Conservation (phyloP, 1,140 invertebrate genomes). For the Condylostylus longicornis region DNA sequence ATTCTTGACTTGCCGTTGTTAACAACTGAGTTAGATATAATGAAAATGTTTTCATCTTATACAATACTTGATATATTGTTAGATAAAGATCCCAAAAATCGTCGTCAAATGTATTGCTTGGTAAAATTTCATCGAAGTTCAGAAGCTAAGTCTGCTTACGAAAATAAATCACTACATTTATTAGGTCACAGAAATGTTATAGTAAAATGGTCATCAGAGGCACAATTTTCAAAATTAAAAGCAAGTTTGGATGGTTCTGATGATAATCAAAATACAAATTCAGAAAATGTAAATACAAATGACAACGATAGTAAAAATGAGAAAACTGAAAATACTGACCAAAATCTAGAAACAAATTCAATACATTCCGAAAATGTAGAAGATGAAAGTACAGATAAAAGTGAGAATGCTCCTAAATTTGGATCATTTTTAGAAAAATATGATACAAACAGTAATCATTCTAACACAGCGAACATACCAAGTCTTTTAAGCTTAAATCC, state of each 20-base stretch:
- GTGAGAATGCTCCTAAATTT: not conserved
- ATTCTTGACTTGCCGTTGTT: slow-evolving; percentile 56
- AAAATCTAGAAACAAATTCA: slow-evolving; percentile 3
- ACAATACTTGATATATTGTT: slow-evolving; percentile 54
- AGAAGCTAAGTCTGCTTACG: slow-evolving; percentile 46
- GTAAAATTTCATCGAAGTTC: slow-evolving; percentile 55
- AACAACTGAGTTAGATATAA: slow-evolving; percentile 60
- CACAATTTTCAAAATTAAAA: too few species aligned
- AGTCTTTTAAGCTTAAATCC: not conserved
- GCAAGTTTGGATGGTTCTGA: not conserved
- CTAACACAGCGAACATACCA: not conserved
- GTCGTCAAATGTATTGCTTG: slow-evolving; percentile 45
- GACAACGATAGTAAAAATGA: slow-evolving; percentile 3
- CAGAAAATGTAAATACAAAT: slow-evolving; percentile 12
- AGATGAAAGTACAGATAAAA: not conserved
- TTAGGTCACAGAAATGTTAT: slow-evolving; percentile 41
- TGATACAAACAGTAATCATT: not conserved
- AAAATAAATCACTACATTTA: slow-evolving; percentile 35
- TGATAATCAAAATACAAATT: too few species aligned
- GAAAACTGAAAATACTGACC: slow-evolving; percentile 9
- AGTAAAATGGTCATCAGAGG: too few species aligned
- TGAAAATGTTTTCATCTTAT: slow-evolving; percentile 56
- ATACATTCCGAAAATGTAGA: not conserved
- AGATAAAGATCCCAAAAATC: slow-evolving; percentile 39
- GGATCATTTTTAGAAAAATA: too few species aligned